Percentiles rank a stretch among this genome's conserved stretches.
Evolutionary conservation across 2,113 vertebrate species (phyloP).

Genomic region (Neotragus pygmaeus): DNA sequence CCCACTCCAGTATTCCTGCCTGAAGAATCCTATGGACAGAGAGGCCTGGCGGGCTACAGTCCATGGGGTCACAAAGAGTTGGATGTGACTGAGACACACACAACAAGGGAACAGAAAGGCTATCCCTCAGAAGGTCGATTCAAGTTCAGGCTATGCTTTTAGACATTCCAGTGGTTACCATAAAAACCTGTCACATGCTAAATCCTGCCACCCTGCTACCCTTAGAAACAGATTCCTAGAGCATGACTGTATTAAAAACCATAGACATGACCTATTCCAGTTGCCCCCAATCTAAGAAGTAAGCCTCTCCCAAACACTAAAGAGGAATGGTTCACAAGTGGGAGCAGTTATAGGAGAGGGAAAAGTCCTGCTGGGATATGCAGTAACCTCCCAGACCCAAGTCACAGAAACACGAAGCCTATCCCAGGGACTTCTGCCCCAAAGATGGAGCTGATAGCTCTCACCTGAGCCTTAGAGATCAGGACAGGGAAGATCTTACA

Average conservation of each 20-base stretch:
- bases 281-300: neutral
- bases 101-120: neutral
- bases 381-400: neutral
- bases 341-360: neutral
- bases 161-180: neutral
- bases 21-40: neutral
- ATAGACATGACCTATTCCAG: neutral
- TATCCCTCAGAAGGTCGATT: neutral
- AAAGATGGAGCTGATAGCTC: neutral
- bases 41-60: neutral
- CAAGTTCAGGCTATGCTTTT: neutral
- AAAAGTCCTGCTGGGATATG: neutral
- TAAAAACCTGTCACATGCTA: neutral
- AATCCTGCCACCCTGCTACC: neutral
- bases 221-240: neutral
- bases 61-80: fast-evolving
- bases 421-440: neutral
- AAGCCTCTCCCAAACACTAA: neutral
- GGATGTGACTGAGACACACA: neutral
- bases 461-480: neutral
- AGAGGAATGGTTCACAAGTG: neutral
- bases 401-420: neutral
- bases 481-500: neutral
- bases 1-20: neutral
- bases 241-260: neutral